Evolutionary conservation across 2,888 invertebrate species (phyloP).

Genomic region (Aleiodes alternator): DNA sequence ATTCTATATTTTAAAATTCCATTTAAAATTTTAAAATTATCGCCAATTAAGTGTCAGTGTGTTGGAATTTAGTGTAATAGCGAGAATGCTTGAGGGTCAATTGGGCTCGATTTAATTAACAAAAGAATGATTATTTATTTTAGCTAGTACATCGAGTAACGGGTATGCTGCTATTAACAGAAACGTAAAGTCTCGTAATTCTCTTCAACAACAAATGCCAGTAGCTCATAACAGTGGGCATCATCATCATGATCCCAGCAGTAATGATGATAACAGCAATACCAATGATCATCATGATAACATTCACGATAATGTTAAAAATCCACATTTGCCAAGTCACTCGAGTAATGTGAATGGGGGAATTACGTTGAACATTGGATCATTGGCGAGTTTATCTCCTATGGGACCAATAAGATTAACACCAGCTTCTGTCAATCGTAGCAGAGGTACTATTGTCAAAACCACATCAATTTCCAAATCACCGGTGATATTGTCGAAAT

Average conservation of each 20-base stretch:
- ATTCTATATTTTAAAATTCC: no score
- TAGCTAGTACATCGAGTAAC: no score
- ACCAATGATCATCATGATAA: no score
- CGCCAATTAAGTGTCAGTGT: no score
- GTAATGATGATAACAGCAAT: no score
- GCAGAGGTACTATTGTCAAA: constrained; percentile 50
- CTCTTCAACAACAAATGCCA: background rate
- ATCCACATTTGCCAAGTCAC: constrained; percentile 53
- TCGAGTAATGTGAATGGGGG: constrained; percentile 65
- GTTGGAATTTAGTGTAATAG: no score
- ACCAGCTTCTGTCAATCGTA: constrained; percentile 59
- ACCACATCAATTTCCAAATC: constrained; percentile 37
- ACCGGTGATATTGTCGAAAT: constrained; percentile 56
- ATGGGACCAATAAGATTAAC: constrained; percentile 72
- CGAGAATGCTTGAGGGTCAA: no score
- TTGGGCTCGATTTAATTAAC: no score
- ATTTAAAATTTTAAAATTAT: no score
- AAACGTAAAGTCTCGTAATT: constrained; percentile 45
- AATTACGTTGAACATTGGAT: constrained; percentile 74
- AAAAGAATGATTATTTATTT: no score
- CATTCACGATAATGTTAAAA: background rate
- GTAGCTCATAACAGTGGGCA: background rate
- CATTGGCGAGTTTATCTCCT: constrained; percentile 73
- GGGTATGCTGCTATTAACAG: constrained; percentile 12
- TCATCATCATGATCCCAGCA: background rate